These are phyloP conservation scores for Cyphomyrus discorhynchus DNA, from an alignment of 2,113 vertebrate species.

Conservation along the genomic window DNA sequence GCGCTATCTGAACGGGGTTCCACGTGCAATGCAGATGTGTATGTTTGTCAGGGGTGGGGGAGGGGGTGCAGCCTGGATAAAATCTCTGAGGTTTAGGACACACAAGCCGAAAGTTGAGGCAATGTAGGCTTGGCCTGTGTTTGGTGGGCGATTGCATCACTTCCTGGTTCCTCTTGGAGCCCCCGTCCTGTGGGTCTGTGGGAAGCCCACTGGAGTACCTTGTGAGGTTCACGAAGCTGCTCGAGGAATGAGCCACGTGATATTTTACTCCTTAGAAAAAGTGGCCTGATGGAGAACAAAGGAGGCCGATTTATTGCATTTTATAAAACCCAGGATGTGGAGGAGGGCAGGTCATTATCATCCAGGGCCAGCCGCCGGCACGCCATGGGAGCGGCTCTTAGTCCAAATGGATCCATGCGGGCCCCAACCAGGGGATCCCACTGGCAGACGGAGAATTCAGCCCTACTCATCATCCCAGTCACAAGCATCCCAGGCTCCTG, in stretches of 20 bases:
- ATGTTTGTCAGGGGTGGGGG: neutral
- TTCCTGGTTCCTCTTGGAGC: neutral
- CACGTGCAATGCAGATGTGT: constrained; percentile 4
- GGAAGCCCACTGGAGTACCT: neutral
- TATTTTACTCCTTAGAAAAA: neutral
- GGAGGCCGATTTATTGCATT: neutral
- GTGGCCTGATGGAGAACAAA: neutral
- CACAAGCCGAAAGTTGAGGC: neutral
- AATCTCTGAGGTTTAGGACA: neutral
- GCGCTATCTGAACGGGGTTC: neutral
- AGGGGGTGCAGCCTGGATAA: neutral
- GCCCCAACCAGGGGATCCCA: neutral
- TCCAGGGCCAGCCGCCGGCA: neutral
- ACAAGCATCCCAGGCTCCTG: neutral
- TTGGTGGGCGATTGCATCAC: neutral
- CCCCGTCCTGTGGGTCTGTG: neutral
- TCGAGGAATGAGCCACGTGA: neutral
- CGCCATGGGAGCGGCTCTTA: neutral
- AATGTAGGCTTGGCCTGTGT: neutral
- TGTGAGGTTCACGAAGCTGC: neutral
- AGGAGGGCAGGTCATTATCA: neutral
- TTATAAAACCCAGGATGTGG: neutral
- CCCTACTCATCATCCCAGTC: neutral
- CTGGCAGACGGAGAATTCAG: neutral
- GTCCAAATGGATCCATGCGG: neutral